Base-by-base conservation (phyloP, 2,888 invertebrate species). In the Nemurella pictetii region DNA sequence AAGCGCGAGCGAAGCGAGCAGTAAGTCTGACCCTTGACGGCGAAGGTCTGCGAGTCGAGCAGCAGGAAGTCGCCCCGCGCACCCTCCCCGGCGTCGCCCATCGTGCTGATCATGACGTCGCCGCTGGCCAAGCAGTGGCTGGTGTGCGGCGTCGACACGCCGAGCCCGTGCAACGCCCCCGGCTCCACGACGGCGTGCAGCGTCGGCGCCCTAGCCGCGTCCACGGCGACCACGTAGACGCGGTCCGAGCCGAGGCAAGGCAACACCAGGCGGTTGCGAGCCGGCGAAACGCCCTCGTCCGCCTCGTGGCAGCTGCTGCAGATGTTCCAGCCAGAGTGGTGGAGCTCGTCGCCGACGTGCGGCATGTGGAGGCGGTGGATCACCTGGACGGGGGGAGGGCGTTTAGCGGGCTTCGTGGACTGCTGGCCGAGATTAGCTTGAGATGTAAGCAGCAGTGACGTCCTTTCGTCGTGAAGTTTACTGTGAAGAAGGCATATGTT, bases 301-400 rank as follows among this genome's bases (percentile, higher is more conserved):
- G 90, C n/a, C n/a, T n/a, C 91, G 89, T 95, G 93, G 90, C 98
- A 99, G 90, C 98, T 98, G 87, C 98, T 97, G 90, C 99, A 99
- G 0, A 97, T 94, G 89, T 99, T 99, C 99, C 99, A 99, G 0
- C 99, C 99, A 75, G 95, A 95, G 89, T 99, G 99, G 89, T 99
- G 99, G 0, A 99, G 91, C 89, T 99, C 99, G 88, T 99, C 97
- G 0, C 95, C 95, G 2, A 92, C 90, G 86, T 94, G 90, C 9
- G 95, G 95, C 88, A 98, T 95, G 88, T 94, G 93, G 0, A 97
- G 93, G 27, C 97, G 95, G 89, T 97, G 95, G 78, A 99, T 95
- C 3, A 99, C 94, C 98, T 98, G 89, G 78, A 7, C 26, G 9
- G 75, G 28, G 30, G 78, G 9, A 9, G 28, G 30, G 78, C 28